phyloP scores from a whole-genome alignment of 2,113 vertebrate species.

The Canis aureus region DNA sequence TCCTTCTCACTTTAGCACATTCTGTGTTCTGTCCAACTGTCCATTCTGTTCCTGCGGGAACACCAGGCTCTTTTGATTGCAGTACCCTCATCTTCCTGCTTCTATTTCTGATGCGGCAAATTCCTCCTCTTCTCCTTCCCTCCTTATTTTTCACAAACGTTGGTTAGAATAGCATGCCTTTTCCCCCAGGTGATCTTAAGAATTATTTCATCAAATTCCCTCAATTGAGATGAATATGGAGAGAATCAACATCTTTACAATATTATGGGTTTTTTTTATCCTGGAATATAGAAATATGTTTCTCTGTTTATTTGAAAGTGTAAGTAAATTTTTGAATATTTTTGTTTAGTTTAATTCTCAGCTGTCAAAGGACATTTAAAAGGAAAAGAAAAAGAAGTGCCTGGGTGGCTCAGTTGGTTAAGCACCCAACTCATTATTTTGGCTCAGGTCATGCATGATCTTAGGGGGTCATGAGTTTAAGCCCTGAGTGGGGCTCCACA shows the following conservation, averaged over 20 bases:
- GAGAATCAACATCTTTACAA: not conserved
- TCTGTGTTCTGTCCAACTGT: not conserved
- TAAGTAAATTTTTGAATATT: not conserved
- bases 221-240: not conserved
- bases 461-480: no score
- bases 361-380: slow-evolving; percentile 33
- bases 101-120: not conserved
- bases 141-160: not conserved
- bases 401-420: no score
- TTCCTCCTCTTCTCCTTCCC: not conserved
- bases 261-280: not conserved
- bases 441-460: no score
- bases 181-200: not conserved
- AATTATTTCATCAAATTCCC: slow-evolving; percentile 18
- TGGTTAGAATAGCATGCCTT: not conserved
- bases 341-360: slow-evolving; percentile 12
- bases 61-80: not conserved
- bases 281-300: not conserved
- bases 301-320: not conserved
- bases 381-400: not conserved
- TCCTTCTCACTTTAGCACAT: not conserved
- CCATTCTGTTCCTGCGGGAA: not conserved
- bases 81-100: not conserved
- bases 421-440: no score
- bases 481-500: no score